Percentiles rank a stretch among this genome's conserved stretches.
These are phyloP conservation scores for Eupithecia pulchellata DNA, from an alignment of 2,888 invertebrate species.

Conservation along the genomic window DNA sequence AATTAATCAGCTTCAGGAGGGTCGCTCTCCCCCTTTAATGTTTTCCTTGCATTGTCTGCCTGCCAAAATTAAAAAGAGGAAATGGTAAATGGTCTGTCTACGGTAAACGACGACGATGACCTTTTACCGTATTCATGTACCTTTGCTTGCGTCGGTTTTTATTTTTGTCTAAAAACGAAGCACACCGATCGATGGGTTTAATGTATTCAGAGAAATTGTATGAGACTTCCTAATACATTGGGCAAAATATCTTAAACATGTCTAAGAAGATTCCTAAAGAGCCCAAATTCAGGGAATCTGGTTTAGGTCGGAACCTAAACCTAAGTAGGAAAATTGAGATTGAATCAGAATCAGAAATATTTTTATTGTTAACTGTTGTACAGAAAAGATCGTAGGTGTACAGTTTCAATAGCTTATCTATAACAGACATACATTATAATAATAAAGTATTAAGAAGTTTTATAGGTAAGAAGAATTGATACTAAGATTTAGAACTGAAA, in stretches of 20 bases:
- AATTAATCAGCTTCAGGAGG: conserved; percentile 82
- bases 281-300: not conserved
- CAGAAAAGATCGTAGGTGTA: no score
- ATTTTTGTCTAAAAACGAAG: conserved; percentile 13
- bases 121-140: conserved; percentile 51
- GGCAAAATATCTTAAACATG: no score
- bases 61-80: conserved; percentile 82
- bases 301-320: not conserved
- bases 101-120: conserved; percentile 68
- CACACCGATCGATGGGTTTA: not conserved
- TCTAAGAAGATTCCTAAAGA: not conserved
- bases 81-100: conserved; percentile 74
- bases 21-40: conserved; percentile 79
- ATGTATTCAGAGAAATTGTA: not conserved
- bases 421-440: no score
- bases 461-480: no score
- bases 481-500: not conserved
- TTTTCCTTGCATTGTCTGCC: conserved; percentile 83
- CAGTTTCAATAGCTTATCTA: no score
- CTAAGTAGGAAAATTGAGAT: no score
- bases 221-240: not conserved
- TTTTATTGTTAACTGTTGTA: no score
- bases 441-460: no score
- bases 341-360: no score
- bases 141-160: conserved; percentile 18